Base-by-base conservation (phyloP, 2,797 vertebrate genomes). In the Phoeniculus purpureus region DNA sequence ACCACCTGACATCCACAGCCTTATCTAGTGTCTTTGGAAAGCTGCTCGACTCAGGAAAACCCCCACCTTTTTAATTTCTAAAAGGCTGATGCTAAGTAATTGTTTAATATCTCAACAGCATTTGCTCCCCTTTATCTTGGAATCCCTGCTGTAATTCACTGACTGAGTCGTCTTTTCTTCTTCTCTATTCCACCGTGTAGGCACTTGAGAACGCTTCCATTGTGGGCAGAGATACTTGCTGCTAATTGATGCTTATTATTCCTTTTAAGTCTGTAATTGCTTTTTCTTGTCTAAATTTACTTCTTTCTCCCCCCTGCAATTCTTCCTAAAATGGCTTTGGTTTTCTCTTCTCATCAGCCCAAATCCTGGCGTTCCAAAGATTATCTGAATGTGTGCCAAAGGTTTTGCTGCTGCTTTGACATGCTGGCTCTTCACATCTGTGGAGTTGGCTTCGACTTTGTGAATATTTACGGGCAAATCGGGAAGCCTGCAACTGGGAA, bases 241-340 rank as follows among this genome's bases (percentile, higher is more conserved):
- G 80, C 94, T 96, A 96, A 97, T 96, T 97, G 95, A 94, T 79
- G 95, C 94, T 96, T 97, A 96, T 94, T 96, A 96, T 96, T 96
- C 89, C 91, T 94, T 96, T 95, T 95, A 96, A 96, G 94, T 79
- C 91, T 71, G 66, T 96, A 97, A 97, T 96, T 96, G 95, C 95
- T 96, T 96, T 97, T 94, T 65, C 94, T 96, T 92, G 94, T 94
- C 92, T 90, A 92, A 96, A 95, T 95, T 95, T 95, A 78, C 90
- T 92, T 71, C 80, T 81, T 73, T 68, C 64, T 56, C 73, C 48
- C 48, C 32, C 32, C 32, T 15, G 50, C 59, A 50, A 29, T 81
- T 66, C 72, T 64, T 88, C 71, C 68, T 81, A 67, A 87, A 94
- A 96, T 85, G 92, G 75, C 90, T 92, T 93, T 61, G 47, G 83